Evolutionary conservation across 2,888 invertebrate genomes (phyloP).

Genomic region (Polyommatus iphigenia): DNA sequence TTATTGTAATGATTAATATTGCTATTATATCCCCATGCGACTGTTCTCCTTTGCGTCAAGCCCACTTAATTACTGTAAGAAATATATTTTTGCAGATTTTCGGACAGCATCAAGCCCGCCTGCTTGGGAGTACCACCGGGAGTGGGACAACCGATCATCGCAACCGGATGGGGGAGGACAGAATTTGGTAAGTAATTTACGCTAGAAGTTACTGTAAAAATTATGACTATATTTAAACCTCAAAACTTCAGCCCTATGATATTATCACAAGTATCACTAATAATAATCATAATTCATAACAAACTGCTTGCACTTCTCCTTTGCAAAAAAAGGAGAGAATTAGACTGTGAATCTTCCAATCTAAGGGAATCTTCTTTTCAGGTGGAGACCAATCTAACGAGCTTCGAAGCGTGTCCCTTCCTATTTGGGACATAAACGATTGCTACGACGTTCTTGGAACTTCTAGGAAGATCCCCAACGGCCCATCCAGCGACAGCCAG

Average conservation of each 20-base stretch:
- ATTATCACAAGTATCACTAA: too few species aligned
- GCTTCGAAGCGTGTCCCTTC: conserved; percentile 64
- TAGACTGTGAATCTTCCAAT: too few species aligned
- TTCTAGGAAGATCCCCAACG: conserved; percentile 60
- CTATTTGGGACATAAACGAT: conserved; percentile 58
- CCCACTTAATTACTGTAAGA: background rate
- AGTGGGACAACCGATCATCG: conserved; percentile 55
- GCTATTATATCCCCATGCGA: too few species aligned
- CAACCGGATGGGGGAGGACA: conserved; percentile 71
- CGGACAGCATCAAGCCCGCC: conserved; percentile 62
- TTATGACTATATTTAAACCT: too few species aligned
- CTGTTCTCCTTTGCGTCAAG: background rate
- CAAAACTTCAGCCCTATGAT: too few species aligned
- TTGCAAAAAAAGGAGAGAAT: background rate
- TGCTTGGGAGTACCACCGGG: conserved; percentile 64
- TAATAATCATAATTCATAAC: background rate
- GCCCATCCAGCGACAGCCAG: conserved; percentile 58
- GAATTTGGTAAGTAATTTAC: conserved; percentile 57
- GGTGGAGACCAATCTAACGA: conserved; percentile 62
- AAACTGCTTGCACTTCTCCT: too few species aligned
- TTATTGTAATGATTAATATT: too few species aligned
- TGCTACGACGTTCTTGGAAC: conserved; percentile 59
- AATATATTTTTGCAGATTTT: conserved; percentile 53
- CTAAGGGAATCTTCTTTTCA: conserved; percentile 39
- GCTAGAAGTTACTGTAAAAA: too few species aligned